These are phyloP conservation scores for Lithophane ornitopus DNA, from an alignment of 2,888 invertebrate species.

Conservation along the genomic window DNA sequence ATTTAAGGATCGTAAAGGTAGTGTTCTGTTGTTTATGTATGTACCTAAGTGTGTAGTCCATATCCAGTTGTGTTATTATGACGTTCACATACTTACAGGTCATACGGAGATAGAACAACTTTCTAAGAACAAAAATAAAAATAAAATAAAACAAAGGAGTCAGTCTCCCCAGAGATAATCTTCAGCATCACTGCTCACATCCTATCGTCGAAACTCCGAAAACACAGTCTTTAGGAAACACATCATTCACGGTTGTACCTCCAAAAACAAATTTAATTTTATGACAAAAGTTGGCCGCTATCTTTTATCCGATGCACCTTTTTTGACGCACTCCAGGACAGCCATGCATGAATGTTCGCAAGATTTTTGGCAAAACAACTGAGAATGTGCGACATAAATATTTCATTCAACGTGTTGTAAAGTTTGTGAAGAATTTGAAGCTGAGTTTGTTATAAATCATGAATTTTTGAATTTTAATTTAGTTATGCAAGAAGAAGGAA, in stretches of 20 bases:
- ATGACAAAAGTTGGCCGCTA: slow-evolving; percentile 50
- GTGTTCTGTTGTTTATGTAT: too few species aligned
- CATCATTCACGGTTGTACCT: slow-evolving; percentile 23
- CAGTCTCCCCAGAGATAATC: background rate
- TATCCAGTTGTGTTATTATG: too few species aligned
- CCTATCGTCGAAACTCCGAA: slow-evolving; percentile 25
- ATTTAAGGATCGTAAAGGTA: too few species aligned
- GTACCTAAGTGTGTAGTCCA: too few species aligned
- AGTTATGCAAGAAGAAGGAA: too few species aligned
- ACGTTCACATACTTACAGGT: background rate
- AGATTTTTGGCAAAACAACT: slow-evolving; percentile 75
- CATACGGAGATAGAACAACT: background rate
- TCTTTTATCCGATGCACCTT: slow-evolving; percentile 61
- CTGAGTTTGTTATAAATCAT: slow-evolving; percentile 53
- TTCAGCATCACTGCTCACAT: slow-evolving; percentile 1
- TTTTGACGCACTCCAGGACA: slow-evolving; percentile 47
- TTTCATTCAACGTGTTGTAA: slow-evolving; percentile 50
- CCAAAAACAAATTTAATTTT: slow-evolving; percentile 64
- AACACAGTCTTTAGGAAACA: slow-evolving; percentile 30
- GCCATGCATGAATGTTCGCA: slow-evolving; percentile 64
- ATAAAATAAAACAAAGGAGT: background rate
- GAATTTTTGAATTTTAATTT: slow-evolving; percentile 40
- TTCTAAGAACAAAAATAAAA: slow-evolving; percentile 3
- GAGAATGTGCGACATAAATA: slow-evolving; percentile 63
- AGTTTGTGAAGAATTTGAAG: slow-evolving; percentile 48